Base-by-base conservation (phyloP, 1,140 invertebrate species). In the Phortica variegata region DNA sequence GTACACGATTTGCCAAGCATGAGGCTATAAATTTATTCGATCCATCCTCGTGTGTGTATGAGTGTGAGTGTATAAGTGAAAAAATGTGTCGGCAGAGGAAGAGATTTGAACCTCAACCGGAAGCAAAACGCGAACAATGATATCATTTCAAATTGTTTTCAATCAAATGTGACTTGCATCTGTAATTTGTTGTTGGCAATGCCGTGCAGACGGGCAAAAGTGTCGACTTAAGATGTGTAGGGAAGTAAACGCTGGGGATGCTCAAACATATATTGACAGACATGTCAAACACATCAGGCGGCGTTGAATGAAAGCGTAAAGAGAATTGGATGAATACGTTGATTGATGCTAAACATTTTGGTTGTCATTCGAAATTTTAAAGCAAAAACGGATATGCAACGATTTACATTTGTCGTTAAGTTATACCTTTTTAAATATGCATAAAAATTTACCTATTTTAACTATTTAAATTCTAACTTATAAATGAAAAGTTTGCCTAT, bases 71-170 rank as follows among this genome's bases (percentile, higher is more conserved):
- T 54, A 54, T 54, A 57, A 45, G 45, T 58, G 55, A 52, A 60
- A 65, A 54, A 33, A 57, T 57, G 57, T 54, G 26, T 29, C 44
- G 44, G 32, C 31, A 31, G 41, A 29, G 47, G 16, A 34, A 21
- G 42, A 38, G 53, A 19, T 40, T 43, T 7, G 21, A 38, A 40
- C 21, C 39, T 32, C 16, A 18, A 23, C 36, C 18, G 26, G 34
- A 7, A 45, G 51, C 23, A 48, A 39, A 37, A 29, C 20, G 37
- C 49, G 48, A 55, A 47, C 47, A 45, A 60, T 49, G 49, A 65
- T 65, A 65, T 65, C 61, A 65, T 65, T 65, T 65, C 58, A 65
- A 65, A 65, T 65, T 65, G 61, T 65, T 65, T 65, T 65, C 61
- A 61, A 65, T 65, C 61, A 65, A 61, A 65, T 65, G 61, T 61